phyloP scores from a whole-genome alignment of 2,113 vertebrate species.

The Steatornis caripensis region DNA sequence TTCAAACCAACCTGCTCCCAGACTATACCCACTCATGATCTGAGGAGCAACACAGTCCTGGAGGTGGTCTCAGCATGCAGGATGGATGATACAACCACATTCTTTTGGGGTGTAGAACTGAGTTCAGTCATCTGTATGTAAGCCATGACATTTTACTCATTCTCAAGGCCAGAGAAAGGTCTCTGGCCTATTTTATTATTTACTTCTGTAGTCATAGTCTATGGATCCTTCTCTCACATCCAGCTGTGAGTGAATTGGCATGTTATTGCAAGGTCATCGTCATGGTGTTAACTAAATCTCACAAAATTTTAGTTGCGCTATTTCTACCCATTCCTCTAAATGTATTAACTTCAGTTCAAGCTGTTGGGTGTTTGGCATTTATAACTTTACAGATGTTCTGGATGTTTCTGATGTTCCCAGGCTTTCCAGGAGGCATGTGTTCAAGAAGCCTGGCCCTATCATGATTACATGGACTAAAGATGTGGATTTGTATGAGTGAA shows the following conservation, averaged over 20 bases:
- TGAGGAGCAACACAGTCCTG: not conserved
- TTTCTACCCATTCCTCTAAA: not conserved
- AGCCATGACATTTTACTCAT: not conserved
- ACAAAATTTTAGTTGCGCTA: accelerated
- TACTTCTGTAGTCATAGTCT: not conserved
- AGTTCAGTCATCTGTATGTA: accelerated
- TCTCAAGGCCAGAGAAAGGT: not conserved
- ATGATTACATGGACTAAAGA: not conserved
- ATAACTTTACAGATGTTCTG: not conserved
- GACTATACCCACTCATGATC: accelerated
- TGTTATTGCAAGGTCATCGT: not conserved
- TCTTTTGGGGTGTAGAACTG: not conserved
- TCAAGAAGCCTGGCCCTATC: not conserved
- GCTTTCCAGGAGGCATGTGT: not conserved
- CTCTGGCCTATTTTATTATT: not conserved
- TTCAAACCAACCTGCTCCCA: not conserved
- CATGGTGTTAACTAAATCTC: not conserved
- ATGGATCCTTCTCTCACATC: not conserved
- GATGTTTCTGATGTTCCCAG: not conserved
- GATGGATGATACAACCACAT: not conserved
- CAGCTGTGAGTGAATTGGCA: accelerated
- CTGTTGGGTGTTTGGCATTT: not conserved
- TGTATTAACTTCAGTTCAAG: not conserved
- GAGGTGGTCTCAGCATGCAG: not conserved
- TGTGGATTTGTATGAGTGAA: not conserved